These are phyloP conservation scores for Crossaster papposus DNA, from an alignment of 53 echinoderm and acorn worm genomes.

Conservation along the genomic window DNA sequence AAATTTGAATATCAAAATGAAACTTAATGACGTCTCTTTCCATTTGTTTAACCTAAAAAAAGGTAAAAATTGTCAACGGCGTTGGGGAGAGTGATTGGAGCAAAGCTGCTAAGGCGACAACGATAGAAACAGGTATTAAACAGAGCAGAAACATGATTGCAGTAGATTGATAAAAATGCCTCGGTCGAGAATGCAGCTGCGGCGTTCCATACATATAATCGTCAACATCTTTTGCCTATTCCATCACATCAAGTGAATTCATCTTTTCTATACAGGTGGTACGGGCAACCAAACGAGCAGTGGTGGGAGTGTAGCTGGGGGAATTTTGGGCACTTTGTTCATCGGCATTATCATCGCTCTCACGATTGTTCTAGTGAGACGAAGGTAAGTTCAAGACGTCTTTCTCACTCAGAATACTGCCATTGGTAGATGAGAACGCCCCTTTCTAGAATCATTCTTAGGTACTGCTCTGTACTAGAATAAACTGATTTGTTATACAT, in stretches of 20 bases:
- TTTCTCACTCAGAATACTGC: no score
- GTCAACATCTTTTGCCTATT: no score
- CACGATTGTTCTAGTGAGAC: neutral
- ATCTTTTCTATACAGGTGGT: neutral
- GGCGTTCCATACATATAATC: no score
- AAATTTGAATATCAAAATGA: no score
- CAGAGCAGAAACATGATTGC: neutral
- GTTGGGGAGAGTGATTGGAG: slow-evolving; percentile 59
- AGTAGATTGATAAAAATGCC: no score
- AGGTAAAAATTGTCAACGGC: slow-evolving; percentile 60
- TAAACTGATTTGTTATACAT: no score
- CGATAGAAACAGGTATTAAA: slow-evolving; percentile 36
- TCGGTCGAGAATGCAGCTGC: no score
- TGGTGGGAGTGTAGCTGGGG: neutral
- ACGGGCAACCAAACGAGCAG: neutral
- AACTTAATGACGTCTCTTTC: neutral
- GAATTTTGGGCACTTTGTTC: slow-evolving; percentile 9
- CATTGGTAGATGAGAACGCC: no score
- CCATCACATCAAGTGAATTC: no score
- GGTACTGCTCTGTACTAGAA: no score
- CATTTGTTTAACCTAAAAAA: neutral
- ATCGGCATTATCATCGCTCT: neutral
- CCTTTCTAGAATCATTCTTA: no score
- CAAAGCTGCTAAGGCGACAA: slow-evolving; percentile 7
- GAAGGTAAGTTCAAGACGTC: slow-evolving; percentile 18